A percentile compares a stretch with the other conserved stretches of the same genome.
These are phyloP conservation scores for Hucho hucho DNA, from an alignment of 2,113 vertebrate species.

Conservation along the genomic window DNA sequence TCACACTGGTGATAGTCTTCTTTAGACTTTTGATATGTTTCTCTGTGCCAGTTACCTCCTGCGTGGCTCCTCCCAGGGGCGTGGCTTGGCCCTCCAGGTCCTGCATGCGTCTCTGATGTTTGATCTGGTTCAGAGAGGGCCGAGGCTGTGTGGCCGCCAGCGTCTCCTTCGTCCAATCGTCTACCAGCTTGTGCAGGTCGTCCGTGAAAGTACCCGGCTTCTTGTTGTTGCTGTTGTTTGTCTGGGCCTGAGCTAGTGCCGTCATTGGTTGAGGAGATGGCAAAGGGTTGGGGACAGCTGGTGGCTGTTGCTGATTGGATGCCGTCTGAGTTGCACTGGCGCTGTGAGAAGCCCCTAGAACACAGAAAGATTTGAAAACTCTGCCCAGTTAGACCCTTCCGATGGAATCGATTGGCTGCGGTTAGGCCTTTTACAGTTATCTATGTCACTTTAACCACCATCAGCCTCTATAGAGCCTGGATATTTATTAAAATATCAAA, in stretches of 20 bases:
- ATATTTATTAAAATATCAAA: neutral
- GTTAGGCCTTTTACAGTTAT: constrained; percentile 25
- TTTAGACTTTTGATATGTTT: constrained; percentile 65
- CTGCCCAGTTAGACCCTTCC: neutral
- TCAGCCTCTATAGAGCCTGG: neutral
- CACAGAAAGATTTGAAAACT: constrained; percentile 33
- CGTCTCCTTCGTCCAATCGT: constrained; percentile 90
- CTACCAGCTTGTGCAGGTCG: constrained; percentile 90
- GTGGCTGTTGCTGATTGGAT: constrained; percentile 42
- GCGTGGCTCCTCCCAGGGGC: constrained; percentile 29
- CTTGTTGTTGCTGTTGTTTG: constrained; percentile 99
- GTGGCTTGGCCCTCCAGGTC: constrained; percentile 62
- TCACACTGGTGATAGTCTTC: constrained; percentile 20
- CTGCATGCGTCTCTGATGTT: constrained; percentile 73
- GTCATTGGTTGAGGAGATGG: constrained; percentile 72
- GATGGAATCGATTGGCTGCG: constrained; percentile 41
- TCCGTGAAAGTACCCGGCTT: constrained; percentile 86
- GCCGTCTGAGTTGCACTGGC: constrained; percentile 48
- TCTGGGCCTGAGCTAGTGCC: constrained; percentile 80
- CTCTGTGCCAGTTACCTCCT: constrained; percentile 55
- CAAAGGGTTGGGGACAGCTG: constrained; percentile 62
- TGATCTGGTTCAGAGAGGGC: constrained; percentile 88
- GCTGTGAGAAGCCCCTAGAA: constrained; percentile 87
- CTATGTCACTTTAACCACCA: constrained; percentile 10
- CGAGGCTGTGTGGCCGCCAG: constrained; percentile 65